Conservation (phyloP, 1,140 invertebrate species). For the Zaprionus davidi region DNA sequence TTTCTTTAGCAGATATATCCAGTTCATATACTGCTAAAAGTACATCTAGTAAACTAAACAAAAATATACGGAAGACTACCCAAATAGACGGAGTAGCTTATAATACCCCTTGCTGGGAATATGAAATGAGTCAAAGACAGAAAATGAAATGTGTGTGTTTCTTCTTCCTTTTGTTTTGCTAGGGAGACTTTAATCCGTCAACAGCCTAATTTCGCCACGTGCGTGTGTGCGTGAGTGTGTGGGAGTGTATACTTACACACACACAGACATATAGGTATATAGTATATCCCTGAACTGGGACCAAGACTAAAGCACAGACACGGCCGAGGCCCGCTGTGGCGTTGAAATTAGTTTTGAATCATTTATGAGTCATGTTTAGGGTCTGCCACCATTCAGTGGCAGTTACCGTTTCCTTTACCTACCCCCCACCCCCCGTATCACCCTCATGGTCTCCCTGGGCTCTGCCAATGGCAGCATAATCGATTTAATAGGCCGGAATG, state of each 20-base stretch:
- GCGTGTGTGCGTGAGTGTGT: constrained; percentile 45
- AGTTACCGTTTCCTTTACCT: constrained; percentile 9
- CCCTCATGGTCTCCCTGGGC: not conserved
- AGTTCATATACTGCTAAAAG: not conserved
- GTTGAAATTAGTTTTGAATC: constrained; percentile 82
- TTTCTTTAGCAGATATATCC: no score
- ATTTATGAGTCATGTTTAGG: constrained; percentile 81
- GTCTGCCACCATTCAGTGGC: constrained; percentile 56
- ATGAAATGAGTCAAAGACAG: constrained; percentile 13
- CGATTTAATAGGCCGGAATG: constrained; percentile 76
- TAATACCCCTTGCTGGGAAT: constrained; percentile 8
- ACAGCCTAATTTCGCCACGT: constrained; percentile 62
- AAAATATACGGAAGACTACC: not conserved
- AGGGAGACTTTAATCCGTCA: constrained; percentile 63
- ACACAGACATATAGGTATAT: not conserved
- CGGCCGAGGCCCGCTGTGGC: constrained; percentile 53
- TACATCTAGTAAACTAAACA: not conserved
- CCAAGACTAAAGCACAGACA: constrained; percentile 25
- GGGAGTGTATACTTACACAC: constrained; percentile 24
- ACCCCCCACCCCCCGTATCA: not conserved
- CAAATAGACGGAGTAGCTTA: not conserved
- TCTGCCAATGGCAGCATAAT: constrained; percentile 57
- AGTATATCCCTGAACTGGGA: constrained; percentile 24
- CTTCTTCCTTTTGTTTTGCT: constrained; percentile 45
- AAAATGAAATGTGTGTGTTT: constrained; percentile 26